These are phyloP conservation scores for Drosophila kanapiae DNA, from an alignment of 1,140 invertebrate genomes.

Conservation along the genomic window DNA sequence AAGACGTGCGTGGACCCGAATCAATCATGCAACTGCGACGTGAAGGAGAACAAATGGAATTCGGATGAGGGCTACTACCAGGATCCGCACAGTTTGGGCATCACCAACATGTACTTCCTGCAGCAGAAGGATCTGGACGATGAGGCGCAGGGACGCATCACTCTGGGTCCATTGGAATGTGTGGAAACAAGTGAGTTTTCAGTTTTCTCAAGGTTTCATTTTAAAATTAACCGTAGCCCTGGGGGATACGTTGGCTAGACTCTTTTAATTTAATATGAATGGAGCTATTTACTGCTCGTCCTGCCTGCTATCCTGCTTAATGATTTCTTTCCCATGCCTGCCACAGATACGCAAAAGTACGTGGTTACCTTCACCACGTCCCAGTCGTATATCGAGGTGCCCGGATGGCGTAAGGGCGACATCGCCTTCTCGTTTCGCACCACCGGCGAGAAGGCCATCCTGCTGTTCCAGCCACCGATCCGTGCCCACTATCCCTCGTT, in stretches of 20 bases:
- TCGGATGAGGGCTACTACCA: slow-evolving; percentile 95
- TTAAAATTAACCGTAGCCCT: background rate
- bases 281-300: slow-evolving; percentile 6
- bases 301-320: slow-evolving; percentile 18
- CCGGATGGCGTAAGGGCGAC: slow-evolving; percentile 95
- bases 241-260: background rate
- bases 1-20: slow-evolving; percentile 92
- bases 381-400: slow-evolving; percentile 96
- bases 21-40: slow-evolving; percentile 94
- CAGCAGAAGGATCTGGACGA: slow-evolving; percentile 93
- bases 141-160: slow-evolving; percentile 94
- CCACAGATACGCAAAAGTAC: slow-evolving; percentile 94
- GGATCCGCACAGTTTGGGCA: slow-evolving; percentile 92
- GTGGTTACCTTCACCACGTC: slow-evolving; percentile 97
- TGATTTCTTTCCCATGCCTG: background rate
- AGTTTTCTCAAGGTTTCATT: background rate
- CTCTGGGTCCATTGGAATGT: slow-evolving; percentile 95
- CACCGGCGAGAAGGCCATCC: slow-evolving; percentile 94
- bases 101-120: slow-evolving; percentile 95
- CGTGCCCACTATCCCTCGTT: slow-evolving; percentile 95
- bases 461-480: slow-evolving; percentile 95
- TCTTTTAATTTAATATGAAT: background rate
- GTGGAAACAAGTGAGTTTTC: slow-evolving; percentile 94
- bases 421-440: slow-evolving; percentile 97
- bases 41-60: slow-evolving; percentile 93